Base-by-base conservation (phyloP, 2,113 vertebrate species). In the Prinia subflava region DNA sequence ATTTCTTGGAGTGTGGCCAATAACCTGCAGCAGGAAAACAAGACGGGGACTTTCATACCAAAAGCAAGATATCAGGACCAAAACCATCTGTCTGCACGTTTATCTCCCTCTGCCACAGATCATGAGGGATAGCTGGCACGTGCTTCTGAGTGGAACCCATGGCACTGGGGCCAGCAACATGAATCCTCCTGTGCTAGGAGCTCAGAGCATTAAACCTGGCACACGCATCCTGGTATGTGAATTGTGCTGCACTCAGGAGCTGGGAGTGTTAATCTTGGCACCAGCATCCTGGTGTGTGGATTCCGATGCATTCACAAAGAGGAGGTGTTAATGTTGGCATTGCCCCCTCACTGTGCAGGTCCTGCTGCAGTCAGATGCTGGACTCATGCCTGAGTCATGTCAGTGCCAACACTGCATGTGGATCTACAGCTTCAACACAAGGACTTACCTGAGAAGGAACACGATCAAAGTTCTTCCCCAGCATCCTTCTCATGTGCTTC, bases 401-500 rank as follows among this genome's bases (percentile, higher is more conserved):
- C 55, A 15, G 46, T 7, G 31, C 57, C 70, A 49, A 18, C 52
- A 20, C 55, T 73, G 33, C 74, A 13, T 28, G 28, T 5, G 8
- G 14, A 60, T 46, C 81, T 30, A 15, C 63, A 85, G 18, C 42
- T 39, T 65, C 77, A 59, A 20, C 14, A 90, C 16, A 21, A 13
- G 21, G 65, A 50, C 59, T 96, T 97, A 99, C 99, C 99, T 99
- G 99, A 92, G 98, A 98, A 39, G 99, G 99, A 91, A 98, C 99
- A 27, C 99, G 98, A 86, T 99, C 99, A 3, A 99, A 99, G 97
- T 99, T 99, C 97, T 99, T 99, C 49, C 99, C 99, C 95, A 99
- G 98, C 99, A 99, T 99, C 97, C 99, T 98, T 62, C 99, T 98
- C 99, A 99, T 99, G 98, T 99, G 99, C 96, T 99, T 99, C 95